phyloP scores from a whole-genome alignment of 2,888 invertebrate species.

The Morpho achilles region DNA sequence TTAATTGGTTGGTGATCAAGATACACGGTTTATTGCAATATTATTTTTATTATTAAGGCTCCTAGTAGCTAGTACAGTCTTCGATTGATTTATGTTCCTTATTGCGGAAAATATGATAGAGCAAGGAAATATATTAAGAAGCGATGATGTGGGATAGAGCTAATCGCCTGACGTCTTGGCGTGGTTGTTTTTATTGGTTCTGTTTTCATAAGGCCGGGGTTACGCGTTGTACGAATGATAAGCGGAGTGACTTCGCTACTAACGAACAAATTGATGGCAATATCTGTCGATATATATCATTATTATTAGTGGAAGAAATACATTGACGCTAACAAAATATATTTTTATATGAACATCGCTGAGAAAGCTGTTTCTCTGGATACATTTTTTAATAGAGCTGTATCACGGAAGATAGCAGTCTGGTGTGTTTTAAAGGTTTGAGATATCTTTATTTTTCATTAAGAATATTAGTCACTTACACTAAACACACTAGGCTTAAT shows the following conservation, averaged over 20 bases:
- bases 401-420: no score
- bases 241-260: conserved; percentile 52
- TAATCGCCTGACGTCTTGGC: conserved; percentile 68
- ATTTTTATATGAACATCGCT: no score
- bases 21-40: no score
- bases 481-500: no score
- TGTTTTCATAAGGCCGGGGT: conserved; percentile 62
- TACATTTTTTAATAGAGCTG: no score
- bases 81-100: background rate
- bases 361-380: no score
- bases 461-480: no score
- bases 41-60: no score
- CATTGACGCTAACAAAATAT: background rate
- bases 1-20: no score
- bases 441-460: no score
- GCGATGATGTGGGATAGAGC: conserved; percentile 53
- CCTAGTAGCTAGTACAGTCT: background rate
- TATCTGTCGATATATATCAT: conserved; percentile 47
- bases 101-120: background rate
- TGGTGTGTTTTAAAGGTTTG: no score
- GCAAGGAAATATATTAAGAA: conserved; percentile 10
- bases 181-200: conserved; percentile 71
- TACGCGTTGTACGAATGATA: conserved; percentile 63
- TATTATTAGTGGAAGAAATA: background rate
- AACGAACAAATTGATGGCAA: conserved; percentile 72